Base-by-base conservation (phyloP, 2,113 vertebrate genomes). In the Sorex araneus region DNA sequence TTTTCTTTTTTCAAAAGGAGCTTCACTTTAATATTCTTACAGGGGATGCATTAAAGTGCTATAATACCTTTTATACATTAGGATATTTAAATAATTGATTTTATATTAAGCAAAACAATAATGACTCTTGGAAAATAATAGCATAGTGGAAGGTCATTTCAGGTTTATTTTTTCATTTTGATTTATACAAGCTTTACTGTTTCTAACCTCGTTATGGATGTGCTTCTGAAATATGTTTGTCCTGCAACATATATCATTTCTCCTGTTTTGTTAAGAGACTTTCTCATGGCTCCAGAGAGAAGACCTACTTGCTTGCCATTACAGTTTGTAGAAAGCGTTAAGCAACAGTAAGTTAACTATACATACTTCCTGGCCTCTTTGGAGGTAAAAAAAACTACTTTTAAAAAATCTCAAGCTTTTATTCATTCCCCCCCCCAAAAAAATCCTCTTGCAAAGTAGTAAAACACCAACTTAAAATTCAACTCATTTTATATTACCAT, bases 61-160 rank as follows among this genome's bases (percentile, higher is more conserved):
- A 94, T 92, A 83, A 94, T 92, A 80, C 95, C 94, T 97, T 97
- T 96, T 90, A 19, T 79, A 94, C 96, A 95, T 12, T 40, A 78
- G 12, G 75, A 81, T 28, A 93, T 96, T 94, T 92, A 91, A 93
- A 66, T 96, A 90, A 84, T 96, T 23, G 30, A 71, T 96, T 92
- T 82, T 43, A 94, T 94, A 94, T 87, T 86, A 84, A 94, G 69
- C 76, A 80, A 91, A 90, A 23, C 73, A 88, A 78, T 97, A 95
- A 96, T 83, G 36, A 83, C 94, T 92, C 23, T 90, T 92, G 87
- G 74, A 87, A 95, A 87, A 95, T 92, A 97, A 84, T 30, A 93
- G 16, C 81, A 94, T 69, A 95, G 92, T 85, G 90, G 32, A 96
- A 97, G 92, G 85, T 97, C 92, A 94, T 94, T 87, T 85, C 90